A percentile compares a stretch with the other conserved stretches of the same genome.
phyloP scores from a whole-genome alignment of 1,140 invertebrate species.

The Penaeus chinensis region DNA sequence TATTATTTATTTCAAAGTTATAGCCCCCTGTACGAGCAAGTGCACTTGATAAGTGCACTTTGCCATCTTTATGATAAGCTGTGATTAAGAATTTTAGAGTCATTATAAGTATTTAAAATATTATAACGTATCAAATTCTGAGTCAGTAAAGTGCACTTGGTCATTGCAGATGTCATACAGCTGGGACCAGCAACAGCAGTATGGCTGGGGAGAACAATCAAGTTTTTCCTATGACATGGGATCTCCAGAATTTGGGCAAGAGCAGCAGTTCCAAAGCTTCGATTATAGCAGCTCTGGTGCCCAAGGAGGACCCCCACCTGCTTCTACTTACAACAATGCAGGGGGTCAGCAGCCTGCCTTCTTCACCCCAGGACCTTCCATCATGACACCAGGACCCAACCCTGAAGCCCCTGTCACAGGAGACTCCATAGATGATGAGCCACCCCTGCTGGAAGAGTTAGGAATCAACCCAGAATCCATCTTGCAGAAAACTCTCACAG shows the following conservation, averaged over 20 bases:
- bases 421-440: slow-evolving; percentile 75
- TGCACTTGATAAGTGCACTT: too few species aligned
- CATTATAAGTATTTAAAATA: not conserved
- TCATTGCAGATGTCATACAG: slow-evolving; percentile 43
- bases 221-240: slow-evolving; percentile 57
- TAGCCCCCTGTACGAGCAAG: too few species aligned
- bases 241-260: slow-evolving; percentile 57
- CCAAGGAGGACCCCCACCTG: not conserved
- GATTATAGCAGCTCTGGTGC: slow-evolving; percentile 42
- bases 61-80: too few species aligned
- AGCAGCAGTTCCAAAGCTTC: slow-evolving; percentile 63
- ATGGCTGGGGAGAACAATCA: slow-evolving; percentile 25
- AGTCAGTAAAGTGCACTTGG: not conserved
- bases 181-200: slow-evolving; percentile 38
- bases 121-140: not conserved
- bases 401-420: slow-evolving; percentile 22
- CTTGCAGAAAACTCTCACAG: slow-evolving; percentile 88
- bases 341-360: slow-evolving; percentile 17
- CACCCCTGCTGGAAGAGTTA: slow-evolving; percentile 88
- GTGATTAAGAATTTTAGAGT: not conserved
- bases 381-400: slow-evolving; percentile 57
- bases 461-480: slow-evolving; percentile 95
- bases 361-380: slow-evolving; percentile 48
- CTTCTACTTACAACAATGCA: not conserved
- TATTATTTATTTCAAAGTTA: too few species aligned